These are phyloP conservation scores for Pelobates cultripes DNA, from an alignment of 2,797 vertebrate genomes.

Conservation along the genomic window DNA sequence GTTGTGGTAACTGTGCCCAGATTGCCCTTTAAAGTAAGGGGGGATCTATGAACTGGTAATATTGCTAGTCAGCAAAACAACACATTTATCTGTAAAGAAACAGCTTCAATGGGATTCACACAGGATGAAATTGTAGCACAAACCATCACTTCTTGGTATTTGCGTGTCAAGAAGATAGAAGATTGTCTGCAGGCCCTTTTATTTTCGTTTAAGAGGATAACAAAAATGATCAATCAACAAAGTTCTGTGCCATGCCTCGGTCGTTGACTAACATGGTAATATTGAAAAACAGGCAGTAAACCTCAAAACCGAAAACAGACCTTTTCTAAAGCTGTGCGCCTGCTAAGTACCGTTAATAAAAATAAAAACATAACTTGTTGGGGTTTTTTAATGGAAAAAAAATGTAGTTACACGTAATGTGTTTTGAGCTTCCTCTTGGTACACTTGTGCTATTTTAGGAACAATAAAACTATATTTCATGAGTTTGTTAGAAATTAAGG, in stretches of 20 bases:
- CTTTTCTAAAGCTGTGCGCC: background rate
- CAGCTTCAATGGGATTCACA: background rate
- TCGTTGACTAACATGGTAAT: background rate
- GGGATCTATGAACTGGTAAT: too few species aligned
- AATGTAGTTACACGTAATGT: background rate
- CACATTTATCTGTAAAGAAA: too few species aligned
- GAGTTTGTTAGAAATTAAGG: background rate
- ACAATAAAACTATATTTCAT: background rate
- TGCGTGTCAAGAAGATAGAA: slow-evolving; percentile 7
- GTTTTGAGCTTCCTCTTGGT: background rate
- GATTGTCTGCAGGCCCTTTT: background rate
- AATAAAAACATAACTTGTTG: background rate
- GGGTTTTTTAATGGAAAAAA: background rate
- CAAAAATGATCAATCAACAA: slow-evolving; percentile 1
- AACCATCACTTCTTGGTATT: background rate
- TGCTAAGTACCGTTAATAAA: background rate
- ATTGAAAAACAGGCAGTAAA: background rate
- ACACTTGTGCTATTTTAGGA: background rate
- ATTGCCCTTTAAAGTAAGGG: too few species aligned
- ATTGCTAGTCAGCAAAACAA: too few species aligned
- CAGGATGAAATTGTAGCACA: background rate
- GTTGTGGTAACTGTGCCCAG: too few species aligned
- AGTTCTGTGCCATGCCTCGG: background rate
- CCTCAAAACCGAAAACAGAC: background rate
- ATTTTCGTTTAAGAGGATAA: background rate